These are phyloP conservation scores for Chrysolina haemoptera DNA, from an alignment of 2,888 invertebrate species.

Conservation along the genomic window DNA sequence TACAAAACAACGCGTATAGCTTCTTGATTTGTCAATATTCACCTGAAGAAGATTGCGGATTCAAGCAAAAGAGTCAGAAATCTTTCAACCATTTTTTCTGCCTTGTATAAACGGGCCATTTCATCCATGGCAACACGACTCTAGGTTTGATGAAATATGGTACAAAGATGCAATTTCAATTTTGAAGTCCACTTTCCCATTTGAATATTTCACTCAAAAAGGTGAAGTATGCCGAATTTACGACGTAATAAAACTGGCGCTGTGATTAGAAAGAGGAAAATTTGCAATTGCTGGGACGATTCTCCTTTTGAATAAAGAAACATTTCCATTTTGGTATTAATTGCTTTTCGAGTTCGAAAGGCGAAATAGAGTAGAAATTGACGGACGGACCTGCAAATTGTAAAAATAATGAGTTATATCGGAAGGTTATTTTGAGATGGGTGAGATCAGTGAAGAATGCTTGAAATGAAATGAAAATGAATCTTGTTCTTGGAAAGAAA, in stretches of 20 bases:
- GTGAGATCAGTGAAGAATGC: neutral
- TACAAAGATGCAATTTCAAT: neutral
- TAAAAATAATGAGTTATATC: neutral
- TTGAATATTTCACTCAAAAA: conserved; percentile 10
- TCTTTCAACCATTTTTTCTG: no score
- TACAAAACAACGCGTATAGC: no score
- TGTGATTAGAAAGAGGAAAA: conserved; percentile 25
- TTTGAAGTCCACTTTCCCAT: neutral
- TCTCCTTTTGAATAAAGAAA: conserved; percentile 26
- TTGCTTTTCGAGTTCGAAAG: neutral
- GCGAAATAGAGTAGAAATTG: neutral
- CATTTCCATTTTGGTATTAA: conserved; percentile 23
- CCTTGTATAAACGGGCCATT: neutral
- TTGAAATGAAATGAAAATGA: neutral
- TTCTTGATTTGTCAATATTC: no score
- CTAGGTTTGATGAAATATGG: conserved; percentile 4
- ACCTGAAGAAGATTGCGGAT: no score
- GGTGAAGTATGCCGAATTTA: conserved; percentile 10
- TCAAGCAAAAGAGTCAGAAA: no score
- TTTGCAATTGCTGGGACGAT: conserved; percentile 26
- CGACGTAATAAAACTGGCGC: conserved; percentile 31
- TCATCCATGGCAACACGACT: neutral
- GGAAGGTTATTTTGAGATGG: neutral
- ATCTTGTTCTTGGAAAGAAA: neutral
- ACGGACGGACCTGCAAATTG: neutral